Base-by-base conservation (phyloP, 92 coral and sea anemone species). In the Pocillopora grandis region DNA sequence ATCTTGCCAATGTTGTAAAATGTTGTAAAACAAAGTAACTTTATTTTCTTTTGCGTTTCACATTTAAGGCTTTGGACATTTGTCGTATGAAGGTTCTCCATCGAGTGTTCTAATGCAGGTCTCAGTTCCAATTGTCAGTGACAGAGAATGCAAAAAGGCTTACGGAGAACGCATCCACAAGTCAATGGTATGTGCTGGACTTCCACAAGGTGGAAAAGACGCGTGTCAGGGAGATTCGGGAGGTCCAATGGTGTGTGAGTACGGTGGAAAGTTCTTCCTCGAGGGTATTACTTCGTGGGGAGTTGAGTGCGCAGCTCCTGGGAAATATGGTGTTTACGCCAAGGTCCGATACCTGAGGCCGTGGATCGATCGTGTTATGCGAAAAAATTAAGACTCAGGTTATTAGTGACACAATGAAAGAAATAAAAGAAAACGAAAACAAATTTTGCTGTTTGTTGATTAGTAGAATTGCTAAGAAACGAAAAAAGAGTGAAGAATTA, bases 161-260 rank as follows among this genome's bases (percentile, higher is more conserved):
- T 83, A 87, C 66, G 83, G 84, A 5, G 64, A 79, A n/a, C 11
- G 12, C 16, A 82, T 94, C 73, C 89, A 92, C 35, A 86, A 78
- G 63, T 82, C 94, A 58, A 94, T 94, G 95, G 76, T 94, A 65
- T 94, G 98, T 66, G 92, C 92, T 31, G 95, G 95, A 63, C 88
- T 78, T 14, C 84, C 75, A 12, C 72, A 84, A 69, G 95, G 95
- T 5, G 95, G 95, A n/a, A 76, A 76, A 61, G 95, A 91, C 66
- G 55, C 90, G 62, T 91, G 94, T 58, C 94, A 91, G 58, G 94
- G 92, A 10, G 94, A 91, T 75, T 88, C 92, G 18, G 94, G 94
- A 31, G 94, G 94, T 0, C 94, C 94, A 58, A 71, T 91, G 92
- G 94, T 91, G 67, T 91, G 95, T 71, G 92, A 89, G 66, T 58